These are phyloP conservation scores for Drosophila antonietae DNA, from an alignment of 2,888 invertebrate genomes.

Conservation along the genomic window DNA sequence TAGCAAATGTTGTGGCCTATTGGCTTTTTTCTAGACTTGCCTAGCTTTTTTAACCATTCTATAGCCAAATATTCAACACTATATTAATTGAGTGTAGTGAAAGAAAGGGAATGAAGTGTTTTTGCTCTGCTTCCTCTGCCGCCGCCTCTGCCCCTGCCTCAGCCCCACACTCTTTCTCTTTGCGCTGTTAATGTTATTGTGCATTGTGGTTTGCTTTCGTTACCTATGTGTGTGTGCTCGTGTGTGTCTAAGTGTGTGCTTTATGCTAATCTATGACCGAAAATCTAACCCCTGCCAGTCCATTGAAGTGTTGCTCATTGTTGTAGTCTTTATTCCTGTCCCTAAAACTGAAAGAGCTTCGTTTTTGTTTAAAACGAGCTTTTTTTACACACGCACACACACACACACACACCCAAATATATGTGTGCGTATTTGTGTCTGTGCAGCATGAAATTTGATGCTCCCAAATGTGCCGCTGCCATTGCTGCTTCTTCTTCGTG, in stretches of 20 bases:
- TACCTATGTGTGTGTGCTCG: constrained; percentile 44
- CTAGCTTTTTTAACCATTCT: not conserved
- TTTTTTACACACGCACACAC: constrained; percentile 32
- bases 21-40: not conserved
- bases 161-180: constrained; percentile 3
- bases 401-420: constrained; percentile 4
- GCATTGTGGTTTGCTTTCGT: constrained; percentile 64
- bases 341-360: constrained; percentile 66
- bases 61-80: constrained; percentile 2
- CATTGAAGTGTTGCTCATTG: constrained; percentile 66
- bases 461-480: constrained; percentile 53
- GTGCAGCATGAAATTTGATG: constrained; percentile 76
- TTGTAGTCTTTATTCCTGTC: constrained; percentile 36
- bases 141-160: not conserved
- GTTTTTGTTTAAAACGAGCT: constrained; percentile 75
- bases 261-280: constrained; percentile 72
- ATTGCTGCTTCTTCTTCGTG: constrained; percentile 50
- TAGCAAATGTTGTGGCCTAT: not conserved
- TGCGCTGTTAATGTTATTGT: constrained; percentile 52
- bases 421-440: constrained; percentile 31
- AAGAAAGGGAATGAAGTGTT: constrained; percentile 11
- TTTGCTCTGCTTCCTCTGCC: constrained; percentile 8
- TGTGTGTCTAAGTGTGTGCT: constrained; percentile 26
- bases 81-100: constrained; percentile 2
- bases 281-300: constrained; percentile 68